These are phyloP conservation scores for Crotalus adamanteus DNA, from an alignment of 2,797 vertebrate genomes.

Conservation along the genomic window DNA sequence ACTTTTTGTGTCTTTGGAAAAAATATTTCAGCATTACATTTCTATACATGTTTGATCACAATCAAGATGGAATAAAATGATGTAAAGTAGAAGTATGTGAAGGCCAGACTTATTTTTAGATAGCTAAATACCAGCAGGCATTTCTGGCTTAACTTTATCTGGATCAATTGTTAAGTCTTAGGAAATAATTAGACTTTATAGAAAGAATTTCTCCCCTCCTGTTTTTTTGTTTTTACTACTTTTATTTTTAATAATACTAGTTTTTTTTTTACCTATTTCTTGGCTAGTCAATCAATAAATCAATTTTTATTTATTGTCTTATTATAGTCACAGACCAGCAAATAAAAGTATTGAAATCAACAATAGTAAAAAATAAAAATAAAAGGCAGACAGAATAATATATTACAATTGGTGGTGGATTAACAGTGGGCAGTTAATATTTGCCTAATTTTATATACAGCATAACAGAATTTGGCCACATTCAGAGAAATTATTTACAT, in stretches of 20 bases:
- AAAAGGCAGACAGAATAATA: too few relatives aligned
- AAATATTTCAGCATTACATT: background rate
- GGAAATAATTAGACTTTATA: background rate
- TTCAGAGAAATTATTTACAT: too few relatives aligned
- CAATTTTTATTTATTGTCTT: too few relatives aligned
- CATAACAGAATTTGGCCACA: too few relatives aligned
- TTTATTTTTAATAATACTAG: background rate
- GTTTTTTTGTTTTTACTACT: background rate
- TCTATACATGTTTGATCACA: constrained; percentile 5
- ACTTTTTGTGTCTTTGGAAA: background rate
- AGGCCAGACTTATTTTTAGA: constrained; percentile 62
- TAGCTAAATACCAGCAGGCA: constrained; percentile 48
- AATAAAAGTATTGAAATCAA: too few relatives aligned
- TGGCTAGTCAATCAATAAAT: background rate
- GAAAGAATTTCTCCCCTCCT: background rate
- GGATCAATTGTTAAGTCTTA: background rate
- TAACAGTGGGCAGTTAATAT: too few relatives aligned
- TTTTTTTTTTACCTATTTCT: background rate
- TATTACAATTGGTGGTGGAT: too few relatives aligned
- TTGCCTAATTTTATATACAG: too few relatives aligned
- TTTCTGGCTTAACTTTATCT: constrained; percentile 64
- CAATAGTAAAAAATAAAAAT: too few relatives aligned
- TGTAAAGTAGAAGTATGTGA: constrained; percentile 55
- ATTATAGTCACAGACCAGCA: too few relatives aligned
- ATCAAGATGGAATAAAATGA: constrained; percentile 43